Percentiles rank a stretch among this genome's conserved stretches.
phyloP scores from a whole-genome alignment of 1,140 invertebrate species.

The Homalodisca vitripennis region DNA sequence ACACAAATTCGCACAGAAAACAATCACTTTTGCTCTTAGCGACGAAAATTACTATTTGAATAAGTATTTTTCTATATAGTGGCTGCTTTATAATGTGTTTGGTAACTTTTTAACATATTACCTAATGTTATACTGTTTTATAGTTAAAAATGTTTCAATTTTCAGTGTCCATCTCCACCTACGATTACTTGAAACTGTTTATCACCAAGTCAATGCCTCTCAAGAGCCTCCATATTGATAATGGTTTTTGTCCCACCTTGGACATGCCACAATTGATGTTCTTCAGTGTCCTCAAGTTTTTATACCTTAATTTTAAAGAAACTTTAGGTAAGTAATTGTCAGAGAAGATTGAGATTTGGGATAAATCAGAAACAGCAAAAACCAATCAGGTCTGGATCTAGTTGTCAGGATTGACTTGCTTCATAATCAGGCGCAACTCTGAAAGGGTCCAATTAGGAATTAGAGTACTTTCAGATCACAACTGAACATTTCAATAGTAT shows the following conservation, averaged over 20 bases:
- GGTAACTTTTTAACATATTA: too few species aligned
- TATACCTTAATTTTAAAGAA: neutral
- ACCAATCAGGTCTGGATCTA: neutral
- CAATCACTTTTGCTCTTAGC: too few species aligned
- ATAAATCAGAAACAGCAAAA: neutral
- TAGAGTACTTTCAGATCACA: neutral
- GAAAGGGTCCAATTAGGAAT: neutral
- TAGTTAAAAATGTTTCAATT: too few species aligned
- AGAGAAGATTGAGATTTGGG: neutral
- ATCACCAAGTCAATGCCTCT: conserved; percentile 4
- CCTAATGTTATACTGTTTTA: too few species aligned
- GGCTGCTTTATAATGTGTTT: too few species aligned
- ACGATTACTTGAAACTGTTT: neutral
- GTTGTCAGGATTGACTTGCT: neutral
- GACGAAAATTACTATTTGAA: too few species aligned
- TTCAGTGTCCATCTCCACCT: neutral
- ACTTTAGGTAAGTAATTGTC: conserved; percentile 1
- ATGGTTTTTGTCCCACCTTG: neutral
- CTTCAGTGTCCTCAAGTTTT: neutral
- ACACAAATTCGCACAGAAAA: too few species aligned
- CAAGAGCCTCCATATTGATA: neutral
- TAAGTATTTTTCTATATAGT: too few species aligned
- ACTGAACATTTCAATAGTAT: neutral
- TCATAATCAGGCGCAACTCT: neutral
- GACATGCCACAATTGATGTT: neutral